These are phyloP conservation scores for Percina caprodes DNA, from an alignment of 2,113 vertebrate genomes.

Conservation along the genomic window DNA sequence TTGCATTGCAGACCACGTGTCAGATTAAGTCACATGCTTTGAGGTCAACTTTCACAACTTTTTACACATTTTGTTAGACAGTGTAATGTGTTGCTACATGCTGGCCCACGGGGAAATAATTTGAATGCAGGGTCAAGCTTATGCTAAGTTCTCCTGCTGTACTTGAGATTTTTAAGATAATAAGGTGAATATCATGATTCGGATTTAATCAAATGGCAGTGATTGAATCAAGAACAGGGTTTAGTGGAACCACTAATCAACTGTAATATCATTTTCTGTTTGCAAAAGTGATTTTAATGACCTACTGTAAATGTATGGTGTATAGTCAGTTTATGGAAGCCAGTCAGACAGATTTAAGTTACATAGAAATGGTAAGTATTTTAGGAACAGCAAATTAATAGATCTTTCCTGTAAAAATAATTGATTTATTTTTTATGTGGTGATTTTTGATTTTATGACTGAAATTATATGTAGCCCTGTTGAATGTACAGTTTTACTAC, in stretches of 20 bases:
- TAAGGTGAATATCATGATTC: neutral
- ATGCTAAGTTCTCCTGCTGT: neutral
- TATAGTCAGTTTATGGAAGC: constrained; percentile 9
- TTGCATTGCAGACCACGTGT: constrained; percentile 73
- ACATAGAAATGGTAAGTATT: neutral
- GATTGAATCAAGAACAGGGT: neutral
- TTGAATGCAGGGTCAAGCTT: neutral
- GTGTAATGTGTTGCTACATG: constrained; percentile 20
- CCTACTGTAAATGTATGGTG: neutral
- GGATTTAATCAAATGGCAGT: neutral
- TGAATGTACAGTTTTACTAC: neutral
- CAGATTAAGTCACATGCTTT: constrained; percentile 73
- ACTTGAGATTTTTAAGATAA: neutral
- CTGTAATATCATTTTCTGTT: neutral
- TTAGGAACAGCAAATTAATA: neutral
- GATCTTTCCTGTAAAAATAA: neutral
- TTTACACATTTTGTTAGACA: constrained; percentile 51
- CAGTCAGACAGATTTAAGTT: neutral
- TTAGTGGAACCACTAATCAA: neutral
- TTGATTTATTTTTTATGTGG: neutral
- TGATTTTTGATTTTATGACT: neutral
- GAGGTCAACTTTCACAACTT: constrained; percentile 61
- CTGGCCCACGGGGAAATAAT: neutral
- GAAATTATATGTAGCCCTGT: neutral
- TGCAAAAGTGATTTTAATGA: neutral